Base-by-base conservation (phyloP, 2,888 invertebrate genomes). In the Adineta ricciae region DNA sequence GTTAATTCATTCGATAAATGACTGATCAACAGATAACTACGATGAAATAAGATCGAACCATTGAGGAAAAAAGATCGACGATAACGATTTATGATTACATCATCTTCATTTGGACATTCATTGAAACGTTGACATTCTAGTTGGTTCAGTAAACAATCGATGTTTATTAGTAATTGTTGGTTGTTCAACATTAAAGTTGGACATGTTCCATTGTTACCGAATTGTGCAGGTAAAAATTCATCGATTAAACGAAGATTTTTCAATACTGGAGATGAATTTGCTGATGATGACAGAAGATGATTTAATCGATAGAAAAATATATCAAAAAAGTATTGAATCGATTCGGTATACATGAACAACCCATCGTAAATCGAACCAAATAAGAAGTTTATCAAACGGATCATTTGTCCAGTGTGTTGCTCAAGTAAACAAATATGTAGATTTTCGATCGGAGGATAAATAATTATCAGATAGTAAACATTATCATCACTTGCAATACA, bases 401-500 rank as follows among this genome's bases (percentile, higher is more conserved):
- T 11, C 38, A 78, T 14, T 3, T 78, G 38, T n/a, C 19, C 9
- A 14, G 78, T 78, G 14, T 41, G 38, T 41, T 78, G 41, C 41
- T 78, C 78, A 78, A 78, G 78, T 78, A 78, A 41, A 78, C n/a
- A 41, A 32, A 64, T 36, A 64, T 64, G 64, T 64, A 64, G 32
- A 36, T 64, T 32, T 64, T 64, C 64, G 32, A 64, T 64, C 14
- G 64, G 32, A 32, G 78, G 78, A 78, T 78, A 78, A 41, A 78
- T 41, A 78, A 78, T n/a, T 24, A 78, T 41, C 32, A 78, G n/a
- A 78, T 78, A 78, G n/a, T 78, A 14, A 24, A 11, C n/a, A 78
- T 78, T 78, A n/a, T 38, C 41, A 41, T 78, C 78, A 78, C 41
- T 41, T 78, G 78, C 9, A 24, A 78, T 41, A 41, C 78, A 78